Conservation (phyloP, 2,888 invertebrate genomes). For the Pseudanteris insignis region DNA sequence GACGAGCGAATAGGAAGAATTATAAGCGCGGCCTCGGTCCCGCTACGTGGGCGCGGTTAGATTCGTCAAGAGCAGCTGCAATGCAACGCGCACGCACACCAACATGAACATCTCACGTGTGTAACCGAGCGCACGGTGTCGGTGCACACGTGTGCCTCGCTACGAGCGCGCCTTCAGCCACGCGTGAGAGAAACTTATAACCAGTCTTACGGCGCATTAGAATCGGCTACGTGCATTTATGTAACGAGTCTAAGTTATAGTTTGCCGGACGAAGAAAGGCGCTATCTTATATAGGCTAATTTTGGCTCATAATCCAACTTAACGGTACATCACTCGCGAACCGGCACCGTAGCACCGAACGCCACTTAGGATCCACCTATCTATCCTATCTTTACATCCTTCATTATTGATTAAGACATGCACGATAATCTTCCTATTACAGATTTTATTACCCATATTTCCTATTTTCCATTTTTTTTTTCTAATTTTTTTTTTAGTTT, state of each 20-base stretch:
- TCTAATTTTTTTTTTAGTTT: too few species aligned
- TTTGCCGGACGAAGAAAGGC: neutral
- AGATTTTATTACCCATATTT: too few species aligned
- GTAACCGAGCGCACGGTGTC: neutral
- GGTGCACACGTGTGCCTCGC: constrained; percentile 1
- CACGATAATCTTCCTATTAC: too few species aligned
- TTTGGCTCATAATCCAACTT: constrained; percentile 7
- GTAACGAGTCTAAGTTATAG: constrained; percentile 16
- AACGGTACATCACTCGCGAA: constrained; percentile 8
- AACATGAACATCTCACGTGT: constrained; percentile 11
- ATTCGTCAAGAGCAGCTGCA: constrained; percentile 56
- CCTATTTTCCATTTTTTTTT: too few species aligned
- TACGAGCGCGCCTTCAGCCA: constrained; percentile 10
- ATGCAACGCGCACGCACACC: constrained; percentile 31
- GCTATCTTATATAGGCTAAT: constrained; percentile 14
- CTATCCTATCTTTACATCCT: too few species aligned
- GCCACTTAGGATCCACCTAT: too few species aligned
- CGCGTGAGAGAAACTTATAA: constrained; percentile 35
- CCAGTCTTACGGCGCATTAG: constrained; percentile 18
- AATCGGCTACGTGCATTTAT: constrained; percentile 25
- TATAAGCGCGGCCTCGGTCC: constrained; percentile 54
- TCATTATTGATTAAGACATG: too few species aligned
- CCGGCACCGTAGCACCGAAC: neutral
- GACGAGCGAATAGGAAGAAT: constrained; percentile 40
- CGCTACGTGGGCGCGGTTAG: constrained; percentile 61